Conservation (phyloP, 2,797 vertebrate species). For the Chloroceryle amazona region DNA sequence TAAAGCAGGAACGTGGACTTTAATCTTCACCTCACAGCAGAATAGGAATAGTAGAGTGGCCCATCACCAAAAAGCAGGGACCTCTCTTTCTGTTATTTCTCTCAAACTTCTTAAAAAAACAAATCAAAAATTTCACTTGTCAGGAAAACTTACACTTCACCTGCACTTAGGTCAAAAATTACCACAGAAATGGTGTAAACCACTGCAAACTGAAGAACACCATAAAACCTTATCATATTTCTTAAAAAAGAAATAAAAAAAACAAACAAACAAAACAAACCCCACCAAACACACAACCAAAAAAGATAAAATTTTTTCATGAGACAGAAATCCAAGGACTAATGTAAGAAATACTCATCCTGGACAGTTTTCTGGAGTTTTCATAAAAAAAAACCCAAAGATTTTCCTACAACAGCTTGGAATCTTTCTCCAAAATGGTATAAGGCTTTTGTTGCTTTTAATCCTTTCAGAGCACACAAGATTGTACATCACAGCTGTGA, state of each 20-base stretch:
- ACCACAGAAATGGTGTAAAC: not conserved
- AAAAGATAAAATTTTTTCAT: not conserved
- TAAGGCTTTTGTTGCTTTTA: not conserved
- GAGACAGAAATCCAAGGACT: not conserved
- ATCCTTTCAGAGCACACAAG: not conserved
- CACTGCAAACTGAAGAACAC: not conserved
- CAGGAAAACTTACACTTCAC: not conserved
- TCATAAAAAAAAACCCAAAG: not conserved
- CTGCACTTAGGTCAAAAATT: not conserved
- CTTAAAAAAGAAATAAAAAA: not conserved
- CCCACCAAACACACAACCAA: not conserved
- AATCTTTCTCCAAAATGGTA: not conserved
- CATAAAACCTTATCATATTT: not conserved
- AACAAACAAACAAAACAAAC: not conserved
- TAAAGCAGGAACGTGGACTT: not conserved
- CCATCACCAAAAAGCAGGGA: not conserved
- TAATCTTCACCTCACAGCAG: not conserved
- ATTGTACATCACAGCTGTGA: not conserved
- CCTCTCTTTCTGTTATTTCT: not conserved
- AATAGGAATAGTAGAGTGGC: not conserved
- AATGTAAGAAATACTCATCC: not conserved
- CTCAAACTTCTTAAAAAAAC: not conserved
- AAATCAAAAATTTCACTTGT: not conserved
- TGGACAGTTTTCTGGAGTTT: not conserved
- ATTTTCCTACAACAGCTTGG: not conserved